phyloP scores from a whole-genome alignment of 2,888 invertebrate species.

The Synergus itoensis region DNA sequence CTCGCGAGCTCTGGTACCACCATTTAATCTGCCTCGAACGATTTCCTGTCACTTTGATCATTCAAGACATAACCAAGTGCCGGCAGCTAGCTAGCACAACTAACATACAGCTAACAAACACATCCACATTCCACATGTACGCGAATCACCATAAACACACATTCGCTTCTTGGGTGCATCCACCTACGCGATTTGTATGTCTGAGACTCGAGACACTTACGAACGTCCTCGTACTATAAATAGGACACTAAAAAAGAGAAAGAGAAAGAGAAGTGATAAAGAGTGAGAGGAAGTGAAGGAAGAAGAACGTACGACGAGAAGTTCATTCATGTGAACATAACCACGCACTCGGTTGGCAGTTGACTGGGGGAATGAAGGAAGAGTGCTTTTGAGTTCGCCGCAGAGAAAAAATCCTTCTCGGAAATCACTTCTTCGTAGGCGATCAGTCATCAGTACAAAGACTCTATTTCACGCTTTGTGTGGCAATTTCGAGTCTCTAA shows the following conservation, averaged over 20 bases:
- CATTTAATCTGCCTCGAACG: background rate
- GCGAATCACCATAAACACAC: constrained; percentile 10
- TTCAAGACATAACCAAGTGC: background rate
- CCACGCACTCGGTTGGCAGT: background rate
- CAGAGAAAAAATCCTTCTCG: background rate
- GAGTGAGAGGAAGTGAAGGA: background rate
- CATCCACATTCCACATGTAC: background rate
- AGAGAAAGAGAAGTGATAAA: background rate
- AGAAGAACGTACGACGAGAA: background rate
- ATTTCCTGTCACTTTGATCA: constrained; percentile 21
- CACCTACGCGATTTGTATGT: constrained; percentile 35
- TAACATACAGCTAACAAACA: background rate
- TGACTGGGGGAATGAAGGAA: background rate
- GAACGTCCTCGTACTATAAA: constrained; percentile 43
- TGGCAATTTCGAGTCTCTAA: background rate
- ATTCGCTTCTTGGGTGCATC: background rate
- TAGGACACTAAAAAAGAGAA: constrained; percentile 5
- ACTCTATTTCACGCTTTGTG: background rate
- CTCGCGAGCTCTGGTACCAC: background rate
- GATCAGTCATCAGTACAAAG: background rate
- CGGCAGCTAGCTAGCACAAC: background rate
- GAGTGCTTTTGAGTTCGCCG: constrained; percentile 38
- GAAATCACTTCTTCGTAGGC: background rate
- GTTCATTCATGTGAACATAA: constrained; percentile 11
- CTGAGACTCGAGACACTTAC: constrained; percentile 37